Evolutionary conservation across 2,888 invertebrate genomes (phyloP).

Genomic region (Iselma pallidipennis): DNA sequence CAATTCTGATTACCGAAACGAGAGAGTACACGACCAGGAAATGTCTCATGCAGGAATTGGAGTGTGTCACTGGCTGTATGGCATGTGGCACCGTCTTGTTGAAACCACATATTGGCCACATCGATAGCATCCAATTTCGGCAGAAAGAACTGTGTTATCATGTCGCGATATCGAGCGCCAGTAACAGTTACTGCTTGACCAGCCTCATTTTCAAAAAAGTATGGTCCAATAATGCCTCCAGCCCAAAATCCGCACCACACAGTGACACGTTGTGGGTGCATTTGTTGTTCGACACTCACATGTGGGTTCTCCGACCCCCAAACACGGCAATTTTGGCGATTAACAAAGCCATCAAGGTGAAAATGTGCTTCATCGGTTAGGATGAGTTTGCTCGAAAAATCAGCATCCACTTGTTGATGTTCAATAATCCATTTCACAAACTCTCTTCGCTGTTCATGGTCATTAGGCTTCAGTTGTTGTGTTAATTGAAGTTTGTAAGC

Average conservation of each 20-base stretch:
- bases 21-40: constrained; percentile 12
- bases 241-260: constrained; percentile 21
- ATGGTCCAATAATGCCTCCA: constrained; percentile 22
- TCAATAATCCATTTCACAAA: constrained; percentile 13
- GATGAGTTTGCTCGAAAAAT: constrained; percentile 13
- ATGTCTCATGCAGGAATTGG: constrained; percentile 10
- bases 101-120: constrained; percentile 16
- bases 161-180: constrained; percentile 28
- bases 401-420: constrained; percentile 1
- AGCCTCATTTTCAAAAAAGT: constrained; percentile 29
- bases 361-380: constrained; percentile 22
- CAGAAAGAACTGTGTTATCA: constrained; percentile 23
- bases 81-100: constrained; percentile 23
- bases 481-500: constrained; percentile 20
- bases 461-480: constrained; percentile 22
- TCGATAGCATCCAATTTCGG: constrained; percentile 20
- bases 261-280: constrained; percentile 18
- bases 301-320: constrained; percentile 17
- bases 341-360: constrained; percentile 7
- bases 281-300: constrained; percentile 5
- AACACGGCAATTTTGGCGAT: background rate
- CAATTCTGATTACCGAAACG: constrained; percentile 7
- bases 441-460: constrained; percentile 9
- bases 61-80: constrained; percentile 12
- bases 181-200: constrained; percentile 26